phyloP scores from a whole-genome alignment of 2,113 vertebrate species.

The Bostrychus sinensis region DNA sequence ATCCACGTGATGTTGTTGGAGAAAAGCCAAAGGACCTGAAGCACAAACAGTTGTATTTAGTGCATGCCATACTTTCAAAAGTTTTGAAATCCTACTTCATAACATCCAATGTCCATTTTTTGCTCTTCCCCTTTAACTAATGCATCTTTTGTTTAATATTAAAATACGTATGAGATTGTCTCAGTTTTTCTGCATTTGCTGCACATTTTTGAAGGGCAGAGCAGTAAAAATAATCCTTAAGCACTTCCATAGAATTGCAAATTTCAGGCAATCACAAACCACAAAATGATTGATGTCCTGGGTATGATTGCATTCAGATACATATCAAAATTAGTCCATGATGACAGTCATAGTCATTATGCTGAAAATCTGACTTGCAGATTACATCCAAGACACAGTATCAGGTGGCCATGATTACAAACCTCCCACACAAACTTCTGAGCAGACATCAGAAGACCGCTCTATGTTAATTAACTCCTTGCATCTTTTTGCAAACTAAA shows the following conservation, averaged over 20 bases:
- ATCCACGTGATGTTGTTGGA: conserved; percentile 98
- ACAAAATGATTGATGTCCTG: neutral
- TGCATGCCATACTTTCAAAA: neutral
- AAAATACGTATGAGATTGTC: neutral
- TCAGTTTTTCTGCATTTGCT: neutral
- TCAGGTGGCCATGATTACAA: neutral
- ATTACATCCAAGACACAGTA: neutral
- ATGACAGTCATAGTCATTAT: neutral
- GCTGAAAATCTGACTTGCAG: neutral
- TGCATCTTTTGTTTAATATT: no score
- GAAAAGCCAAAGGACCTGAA: conserved; percentile 93
- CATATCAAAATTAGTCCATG: neutral
- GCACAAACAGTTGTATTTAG: neutral
- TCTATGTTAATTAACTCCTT: neutral
- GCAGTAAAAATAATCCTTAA: no score
- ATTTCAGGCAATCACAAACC: neutral
- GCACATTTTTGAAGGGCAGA: no score
- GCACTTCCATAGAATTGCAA: neutral
- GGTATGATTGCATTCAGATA: neutral
- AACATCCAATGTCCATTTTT: no score
- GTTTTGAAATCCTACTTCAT: no score
- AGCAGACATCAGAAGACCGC: neutral
- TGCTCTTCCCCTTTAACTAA: no score
- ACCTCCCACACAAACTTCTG: conserved; percentile 2
- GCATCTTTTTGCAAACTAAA: neutral